Evolutionary conservation across 2,113 vertebrate species (phyloP), one percentile per base, ranked within the genome.

Genomic region (Prunella fulvescens): DNA sequence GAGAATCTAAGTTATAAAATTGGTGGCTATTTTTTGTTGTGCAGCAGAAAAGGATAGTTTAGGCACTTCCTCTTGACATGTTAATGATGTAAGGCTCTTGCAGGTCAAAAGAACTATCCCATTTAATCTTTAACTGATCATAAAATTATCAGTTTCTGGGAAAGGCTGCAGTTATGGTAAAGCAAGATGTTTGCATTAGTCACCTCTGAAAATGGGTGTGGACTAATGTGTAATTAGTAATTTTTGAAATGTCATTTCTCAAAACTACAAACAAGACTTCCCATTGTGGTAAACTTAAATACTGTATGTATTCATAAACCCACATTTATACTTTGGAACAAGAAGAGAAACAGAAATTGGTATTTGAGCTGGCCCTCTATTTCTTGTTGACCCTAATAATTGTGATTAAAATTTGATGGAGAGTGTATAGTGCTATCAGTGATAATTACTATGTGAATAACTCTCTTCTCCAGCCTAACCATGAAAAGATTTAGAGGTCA

Each of bases 211-310:
- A 91, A 95, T 91, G 94, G 79, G 67, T 82, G 96, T 92, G 80
- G 88, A 82, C 80, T 97, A 96, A 97, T 89, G 87, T 58, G 88
- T 53, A 86, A 93, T 95, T 97, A 97, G 93, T 90, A 86, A 93
- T 94, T 97, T 97, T 95, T 72, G 82, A 95, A 97, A 72, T 82
- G 50, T 42, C 90, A 92, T 92, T 88, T 94, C 56, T 84, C 94
- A 89, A 95, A 94, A 97, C 18, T 79, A 81, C 58, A 67, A 65
- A 69, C 2, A 80, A 81, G 40, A 53, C 40, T 81, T 97, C 81
- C 71, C 56, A 73, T 89, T 93, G 91, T 67, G 93, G 80, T 74
- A 94, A 93, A 84, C 44, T 95, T 91, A 94, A 93, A 96, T 87
- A 87, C 18, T 58, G 44, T 69, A 84, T 73, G 29, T 33, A 74